A percentile compares a stretch with the other conserved stretches of the same genome.
phyloP scores from a whole-genome alignment of 2,797 vertebrate genomes.

The Helarctos malayanus region DNA sequence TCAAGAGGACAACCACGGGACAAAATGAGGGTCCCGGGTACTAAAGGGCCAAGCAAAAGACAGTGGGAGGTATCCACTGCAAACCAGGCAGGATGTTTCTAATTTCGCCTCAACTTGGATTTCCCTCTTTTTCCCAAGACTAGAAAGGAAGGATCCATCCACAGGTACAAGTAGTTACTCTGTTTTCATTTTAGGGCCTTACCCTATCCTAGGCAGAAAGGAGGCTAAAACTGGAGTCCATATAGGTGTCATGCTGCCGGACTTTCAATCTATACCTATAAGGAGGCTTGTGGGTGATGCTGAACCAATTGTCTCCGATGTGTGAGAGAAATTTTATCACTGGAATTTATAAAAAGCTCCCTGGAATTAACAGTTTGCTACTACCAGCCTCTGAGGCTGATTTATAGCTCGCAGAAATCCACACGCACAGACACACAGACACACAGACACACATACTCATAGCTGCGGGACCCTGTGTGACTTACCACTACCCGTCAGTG shows the following conservation, averaged over 20 bases:
- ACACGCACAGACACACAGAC: too few species aligned
- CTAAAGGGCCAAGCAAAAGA: background rate
- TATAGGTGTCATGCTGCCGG: background rate
- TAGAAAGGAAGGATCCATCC: background rate
- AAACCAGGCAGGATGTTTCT: background rate
- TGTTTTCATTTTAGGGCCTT: background rate
- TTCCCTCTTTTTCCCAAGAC: background rate
- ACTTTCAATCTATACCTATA: background rate
- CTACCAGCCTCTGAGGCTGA: too few species aligned
- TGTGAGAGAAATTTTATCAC: background rate
- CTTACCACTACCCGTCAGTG: background rate
- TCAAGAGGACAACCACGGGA: background rate
- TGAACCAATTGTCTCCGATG: background rate
- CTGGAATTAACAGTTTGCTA: background rate
- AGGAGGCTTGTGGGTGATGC: background rate
- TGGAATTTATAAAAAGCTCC: background rate
- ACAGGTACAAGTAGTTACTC: background rate
- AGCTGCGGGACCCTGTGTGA: background rate
- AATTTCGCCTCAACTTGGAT: background rate
- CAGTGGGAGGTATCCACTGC: fast-evolving
- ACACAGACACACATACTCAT: background rate
- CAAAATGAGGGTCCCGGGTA: too few species aligned
- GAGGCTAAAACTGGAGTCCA: background rate
- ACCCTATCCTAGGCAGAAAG: background rate
- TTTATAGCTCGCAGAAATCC: background rate